phyloP scores from a whole-genome alignment of 2,797 vertebrate genomes.

The Smutsia gigantea region DNA sequence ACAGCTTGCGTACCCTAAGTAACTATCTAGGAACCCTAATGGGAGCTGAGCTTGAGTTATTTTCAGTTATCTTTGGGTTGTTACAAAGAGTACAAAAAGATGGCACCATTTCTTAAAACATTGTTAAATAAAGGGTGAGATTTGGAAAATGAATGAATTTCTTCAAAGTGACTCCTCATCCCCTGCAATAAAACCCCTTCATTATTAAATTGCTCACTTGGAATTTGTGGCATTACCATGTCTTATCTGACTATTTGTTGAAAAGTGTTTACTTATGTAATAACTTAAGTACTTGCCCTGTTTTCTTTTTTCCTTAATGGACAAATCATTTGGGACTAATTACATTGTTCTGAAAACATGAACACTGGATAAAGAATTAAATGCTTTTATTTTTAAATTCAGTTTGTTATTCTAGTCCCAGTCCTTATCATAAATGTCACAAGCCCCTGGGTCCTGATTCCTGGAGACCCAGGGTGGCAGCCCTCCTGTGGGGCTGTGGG shows the following conservation, averaged over 20 bases:
- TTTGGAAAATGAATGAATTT: not conserved
- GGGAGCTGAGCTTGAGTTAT: not conserved
- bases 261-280: not conserved
- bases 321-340: not conserved
- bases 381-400: not conserved
- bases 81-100: not conserved
- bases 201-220: not conserved
- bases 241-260: not conserved
- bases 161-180: not conserved
- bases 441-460: not conserved
- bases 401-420: not conserved
- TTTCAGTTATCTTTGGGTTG: not conserved
- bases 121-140: not conserved
- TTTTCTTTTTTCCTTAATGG: not conserved
- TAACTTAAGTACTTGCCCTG: not conserved
- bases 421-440: not conserved
- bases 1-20: not conserved
- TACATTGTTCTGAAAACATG: not conserved
- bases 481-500: not conserved
- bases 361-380: not conserved
- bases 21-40: not conserved
- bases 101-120: not conserved
- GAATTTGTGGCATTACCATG: not conserved
- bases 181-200: not conserved
- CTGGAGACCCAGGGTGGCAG: fast-evolving